These are phyloP conservation scores for Narcine bancroftii DNA, from an alignment of 2,113 vertebrate species.

Conservation along the genomic window DNA sequence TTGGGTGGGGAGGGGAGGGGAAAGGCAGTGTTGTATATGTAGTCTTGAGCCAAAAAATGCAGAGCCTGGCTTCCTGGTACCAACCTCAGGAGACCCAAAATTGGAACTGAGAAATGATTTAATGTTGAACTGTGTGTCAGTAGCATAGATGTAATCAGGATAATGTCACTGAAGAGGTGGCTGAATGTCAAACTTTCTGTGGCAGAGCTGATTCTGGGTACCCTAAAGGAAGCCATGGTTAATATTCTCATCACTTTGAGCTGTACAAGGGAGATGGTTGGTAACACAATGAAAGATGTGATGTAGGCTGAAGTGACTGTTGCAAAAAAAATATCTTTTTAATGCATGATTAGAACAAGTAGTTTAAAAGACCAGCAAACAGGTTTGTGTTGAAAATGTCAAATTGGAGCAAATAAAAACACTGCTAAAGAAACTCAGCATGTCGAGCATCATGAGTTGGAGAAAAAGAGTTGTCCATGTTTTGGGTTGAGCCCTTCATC, in stretches of 20 bases:
- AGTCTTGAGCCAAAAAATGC: no score
- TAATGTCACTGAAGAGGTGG: neutral
- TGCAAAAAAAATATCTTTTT: neutral
- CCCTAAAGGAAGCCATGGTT: neutral
- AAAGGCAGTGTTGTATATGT: no score
- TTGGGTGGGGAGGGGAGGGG: no score
- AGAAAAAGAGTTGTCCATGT: no score
- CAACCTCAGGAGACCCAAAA: no score
- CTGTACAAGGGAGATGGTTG: neutral
- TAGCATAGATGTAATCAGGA: neutral
- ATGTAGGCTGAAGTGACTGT: neutral
- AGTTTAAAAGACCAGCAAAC: neutral
- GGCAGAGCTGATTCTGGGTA: neutral
- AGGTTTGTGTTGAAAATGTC: neutral
- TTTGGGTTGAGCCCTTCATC: no score
- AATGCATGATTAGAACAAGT: neutral
- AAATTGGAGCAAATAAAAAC: no score
- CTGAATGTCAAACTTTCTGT: neutral
- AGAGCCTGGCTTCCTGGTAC: no score
- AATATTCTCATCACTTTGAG: neutral
- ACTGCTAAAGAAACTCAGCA: no score
- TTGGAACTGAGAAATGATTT: neutral
- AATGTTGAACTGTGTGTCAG: neutral
- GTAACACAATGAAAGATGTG: neutral
- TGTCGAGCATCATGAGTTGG: no score